phyloP scores from a whole-genome alignment of 1,140 invertebrate genomes.

The Drosophila albomicans region DNA sequence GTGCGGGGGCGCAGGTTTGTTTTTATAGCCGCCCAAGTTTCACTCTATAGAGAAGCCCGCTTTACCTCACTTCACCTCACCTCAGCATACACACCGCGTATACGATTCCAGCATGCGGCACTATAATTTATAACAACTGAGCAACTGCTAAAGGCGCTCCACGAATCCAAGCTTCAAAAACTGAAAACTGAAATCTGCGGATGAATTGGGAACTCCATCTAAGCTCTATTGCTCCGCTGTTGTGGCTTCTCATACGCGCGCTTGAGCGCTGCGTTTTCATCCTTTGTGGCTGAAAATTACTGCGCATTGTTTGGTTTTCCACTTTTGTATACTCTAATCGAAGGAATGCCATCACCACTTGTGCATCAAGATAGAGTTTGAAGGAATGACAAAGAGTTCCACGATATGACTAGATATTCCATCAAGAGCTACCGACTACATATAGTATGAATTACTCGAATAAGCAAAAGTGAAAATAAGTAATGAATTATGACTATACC shows the following conservation, averaged over 20 bases:
- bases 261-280: conserved; percentile 52
- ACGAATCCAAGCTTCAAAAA: conserved; percentile 33
- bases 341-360: conserved; percentile 12
- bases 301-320: conserved; percentile 68
- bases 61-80: conserved; percentile 26
- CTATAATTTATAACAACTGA: conserved; percentile 84
- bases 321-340: conserved; percentile 47
- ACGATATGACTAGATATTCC: background rate
- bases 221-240: conserved; percentile 2
- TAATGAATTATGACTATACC: too few species aligned
- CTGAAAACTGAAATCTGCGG: conserved; percentile 8
- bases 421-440: background rate
- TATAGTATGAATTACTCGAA: background rate
- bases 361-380: conserved; percentile 7
- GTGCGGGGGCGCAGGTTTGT: conserved; percentile 79
- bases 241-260: conserved; percentile 2
- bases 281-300: conserved; percentile 68
- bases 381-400: background rate
- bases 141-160: conserved; percentile 74
- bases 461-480: background rate
- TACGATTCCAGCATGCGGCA: conserved; percentile 65
- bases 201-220: conserved; percentile 14
- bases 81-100: background rate
- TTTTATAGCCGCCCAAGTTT: conserved; percentile 78
- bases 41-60: conserved; percentile 60